Conservation (phyloP, 2,888 invertebrate genomes). For the Aphodius sticticus region DNA sequence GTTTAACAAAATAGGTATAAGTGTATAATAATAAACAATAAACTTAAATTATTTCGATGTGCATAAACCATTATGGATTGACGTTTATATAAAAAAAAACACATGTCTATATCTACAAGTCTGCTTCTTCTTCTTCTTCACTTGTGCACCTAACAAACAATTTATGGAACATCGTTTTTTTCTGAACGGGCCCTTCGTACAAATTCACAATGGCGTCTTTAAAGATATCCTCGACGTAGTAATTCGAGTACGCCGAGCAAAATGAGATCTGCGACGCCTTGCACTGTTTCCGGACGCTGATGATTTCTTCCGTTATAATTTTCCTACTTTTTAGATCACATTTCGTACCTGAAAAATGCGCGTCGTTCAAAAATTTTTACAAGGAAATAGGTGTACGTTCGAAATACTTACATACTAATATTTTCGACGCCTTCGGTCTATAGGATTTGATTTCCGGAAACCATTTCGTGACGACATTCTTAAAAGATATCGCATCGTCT, state of each 20-base stretch:
- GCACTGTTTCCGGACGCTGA: constrained; percentile 42
- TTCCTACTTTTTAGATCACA: constrained; percentile 39
- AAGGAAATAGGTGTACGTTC: not conserved
- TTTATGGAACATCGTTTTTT: constrained; percentile 17
- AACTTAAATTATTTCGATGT: constrained; percentile 4
- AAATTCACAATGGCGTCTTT: constrained; percentile 35
- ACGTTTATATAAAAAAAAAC: not conserved
- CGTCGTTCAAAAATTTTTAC: too few relatives aligned
- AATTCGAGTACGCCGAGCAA: constrained; percentile 45
- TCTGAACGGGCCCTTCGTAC: constrained; percentile 14
- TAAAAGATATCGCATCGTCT: constrained; percentile 42
- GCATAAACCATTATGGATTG: not conserved
- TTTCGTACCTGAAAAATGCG: constrained; percentile 43
- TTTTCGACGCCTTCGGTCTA: constrained; percentile 38
- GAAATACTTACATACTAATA: constrained; percentile 43
- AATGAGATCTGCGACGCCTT: constrained; percentile 43
- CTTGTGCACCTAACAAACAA: constrained; percentile 29
- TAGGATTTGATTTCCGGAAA: constrained; percentile 41
- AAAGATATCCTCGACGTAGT: constrained; percentile 44
- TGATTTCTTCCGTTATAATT: constrained; percentile 35
- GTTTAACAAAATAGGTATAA: too few relatives aligned
- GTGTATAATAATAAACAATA: not conserved
- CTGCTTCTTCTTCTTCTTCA: constrained; percentile 13
- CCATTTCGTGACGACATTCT: constrained; percentile 45
- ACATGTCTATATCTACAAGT: not conserved